Evolutionary conservation across 2,797 vertebrate species (phyloP).

Genomic region (Gymnothorax javanicus): DNA sequence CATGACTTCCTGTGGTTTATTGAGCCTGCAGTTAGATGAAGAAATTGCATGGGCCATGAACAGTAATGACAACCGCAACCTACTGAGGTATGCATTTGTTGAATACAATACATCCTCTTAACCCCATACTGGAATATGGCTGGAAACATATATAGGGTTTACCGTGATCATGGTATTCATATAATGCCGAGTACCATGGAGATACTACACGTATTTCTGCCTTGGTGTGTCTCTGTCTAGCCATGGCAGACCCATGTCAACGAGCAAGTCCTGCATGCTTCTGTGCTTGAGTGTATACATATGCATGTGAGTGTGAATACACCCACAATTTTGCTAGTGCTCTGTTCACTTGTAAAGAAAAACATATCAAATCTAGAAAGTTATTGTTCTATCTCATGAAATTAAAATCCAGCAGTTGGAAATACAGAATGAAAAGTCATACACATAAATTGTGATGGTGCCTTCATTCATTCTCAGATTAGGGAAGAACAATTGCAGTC

Average conservation of each 20-base stretch:
- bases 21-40: background rate
- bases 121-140: background rate
- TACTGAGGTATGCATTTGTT: background rate
- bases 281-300: background rate
- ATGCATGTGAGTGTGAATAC: background rate
- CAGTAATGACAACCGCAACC: background rate
- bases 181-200: background rate
- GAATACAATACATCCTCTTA: background rate
- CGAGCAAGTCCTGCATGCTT: background rate
- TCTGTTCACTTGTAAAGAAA: constrained; percentile 17
- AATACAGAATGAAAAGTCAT: background rate
- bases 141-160: background rate
- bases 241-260: too few species aligned
- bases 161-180: background rate
- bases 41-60: background rate
- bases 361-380: background rate
- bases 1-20: background rate
- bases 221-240: background rate
- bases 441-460: background rate
- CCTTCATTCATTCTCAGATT: constrained; percentile 66
- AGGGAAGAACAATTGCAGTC: constrained; percentile 71
- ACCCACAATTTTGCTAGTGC: background rate
- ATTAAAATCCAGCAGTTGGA: background rate
- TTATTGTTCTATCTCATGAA: background rate
- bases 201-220: background rate